Evolutionary conservation across 1,140 invertebrate species (phyloP).

Genomic region (Pachypeltis micranthus): DNA sequence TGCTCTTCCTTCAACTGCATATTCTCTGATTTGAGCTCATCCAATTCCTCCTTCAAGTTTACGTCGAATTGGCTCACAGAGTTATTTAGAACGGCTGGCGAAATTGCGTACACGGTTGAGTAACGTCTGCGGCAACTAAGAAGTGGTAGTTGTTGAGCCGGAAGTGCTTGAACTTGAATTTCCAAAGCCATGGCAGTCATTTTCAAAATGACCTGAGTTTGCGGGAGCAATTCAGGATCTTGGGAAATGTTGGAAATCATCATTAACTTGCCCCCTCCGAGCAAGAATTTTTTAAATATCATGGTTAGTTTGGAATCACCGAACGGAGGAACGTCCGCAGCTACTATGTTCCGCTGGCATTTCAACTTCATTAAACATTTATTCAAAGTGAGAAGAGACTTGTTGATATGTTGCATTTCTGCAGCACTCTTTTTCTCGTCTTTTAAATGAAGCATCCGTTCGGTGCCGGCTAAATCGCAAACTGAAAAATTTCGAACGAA

Average conservation of each 20-base stretch:
- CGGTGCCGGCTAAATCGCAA: neutral
- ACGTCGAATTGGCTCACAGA: no score
- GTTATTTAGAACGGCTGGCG: no score
- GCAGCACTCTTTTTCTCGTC: neutral
- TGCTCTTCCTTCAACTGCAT: no score
- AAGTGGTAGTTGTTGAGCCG: no score
- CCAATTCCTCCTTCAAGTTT: no score
- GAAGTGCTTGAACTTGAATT: no score
- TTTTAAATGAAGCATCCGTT: neutral
- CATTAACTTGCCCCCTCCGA: neutral
- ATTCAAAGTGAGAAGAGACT: neutral
- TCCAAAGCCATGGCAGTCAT: neutral
- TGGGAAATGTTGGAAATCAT: neutral
- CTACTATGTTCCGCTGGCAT: neutral
- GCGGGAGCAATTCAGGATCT: neutral
- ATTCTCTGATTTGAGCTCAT: no score
- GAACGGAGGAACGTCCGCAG: neutral
- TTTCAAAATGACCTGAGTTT: neutral
- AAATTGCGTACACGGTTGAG: no score
- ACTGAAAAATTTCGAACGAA: neutral
- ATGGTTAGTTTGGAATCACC: neutral
- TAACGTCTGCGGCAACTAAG: no score
- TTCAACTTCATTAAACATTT: neutral
- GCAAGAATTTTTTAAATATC: neutral
- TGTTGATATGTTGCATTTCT: neutral